These are phyloP conservation scores for Macrochelys suwanniensis DNA, from an alignment of 2,797 vertebrate species.

Conservation along the genomic window DNA sequence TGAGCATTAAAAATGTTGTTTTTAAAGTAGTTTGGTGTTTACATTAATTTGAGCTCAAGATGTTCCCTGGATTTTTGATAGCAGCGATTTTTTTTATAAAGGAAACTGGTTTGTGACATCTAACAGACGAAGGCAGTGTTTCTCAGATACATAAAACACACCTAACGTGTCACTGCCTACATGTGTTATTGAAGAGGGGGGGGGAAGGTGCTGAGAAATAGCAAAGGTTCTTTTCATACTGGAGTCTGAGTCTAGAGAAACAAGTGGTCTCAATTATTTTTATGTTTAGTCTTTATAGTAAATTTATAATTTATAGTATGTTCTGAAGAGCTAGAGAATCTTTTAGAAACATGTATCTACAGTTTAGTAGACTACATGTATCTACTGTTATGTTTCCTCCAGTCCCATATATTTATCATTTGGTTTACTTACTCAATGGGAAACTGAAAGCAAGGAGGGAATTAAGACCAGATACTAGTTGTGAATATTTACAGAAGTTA, in stretches of 20 bases:
- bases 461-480: background rate
- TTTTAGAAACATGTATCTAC: background rate
- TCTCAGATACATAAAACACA: background rate
- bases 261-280: background rate
- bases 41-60: conserved; percentile 65
- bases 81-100: conserved; percentile 57
- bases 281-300: too few species aligned
- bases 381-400: background rate
- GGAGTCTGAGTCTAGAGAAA: background rate
- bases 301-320: background rate
- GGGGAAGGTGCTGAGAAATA: background rate
- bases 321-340: background rate
- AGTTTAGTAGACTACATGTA: background rate
- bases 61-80: conserved; percentile 42
- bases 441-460: background rate
- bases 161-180: background rate
- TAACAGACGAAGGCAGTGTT: background rate
- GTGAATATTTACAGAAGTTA: background rate
- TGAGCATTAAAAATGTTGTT: background rate
- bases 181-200: background rate
- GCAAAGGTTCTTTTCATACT: background rate
- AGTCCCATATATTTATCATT: background rate
- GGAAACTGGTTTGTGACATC: background rate
- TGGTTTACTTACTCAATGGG: background rate
- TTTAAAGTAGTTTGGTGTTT: conserved; percentile 62